phyloP scores from a whole-genome alignment of 2,797 vertebrate species.

The Centropyge bicolor region DNA sequence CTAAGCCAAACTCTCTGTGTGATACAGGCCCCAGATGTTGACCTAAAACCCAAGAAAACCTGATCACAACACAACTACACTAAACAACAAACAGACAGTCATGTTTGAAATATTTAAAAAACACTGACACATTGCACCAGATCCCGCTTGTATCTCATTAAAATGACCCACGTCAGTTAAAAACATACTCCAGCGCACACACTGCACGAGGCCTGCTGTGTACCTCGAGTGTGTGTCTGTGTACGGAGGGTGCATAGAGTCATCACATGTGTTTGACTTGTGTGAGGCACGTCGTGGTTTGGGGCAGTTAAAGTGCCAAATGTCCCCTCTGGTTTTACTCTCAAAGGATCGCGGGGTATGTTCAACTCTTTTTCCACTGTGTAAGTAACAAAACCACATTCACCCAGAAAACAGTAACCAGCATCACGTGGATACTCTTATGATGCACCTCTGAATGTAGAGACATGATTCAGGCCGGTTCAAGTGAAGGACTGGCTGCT shows the following conservation, averaged over 20 bases:
- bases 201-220: background rate
- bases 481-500: too few relatives aligned
- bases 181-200: constrained; percentile 15
- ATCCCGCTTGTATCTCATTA: background rate
- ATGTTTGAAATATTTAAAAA: constrained; percentile 9
- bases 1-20: background rate
- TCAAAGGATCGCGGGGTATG: background rate
- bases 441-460: background rate
- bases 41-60: background rate
- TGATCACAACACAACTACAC: background rate
- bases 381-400: background rate
- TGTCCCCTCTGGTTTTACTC: background rate
- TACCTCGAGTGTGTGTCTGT: background rate
- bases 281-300: constrained; percentile 57
- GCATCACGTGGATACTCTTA: background rate
- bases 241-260: constrained; percentile 44
- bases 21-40: background rate
- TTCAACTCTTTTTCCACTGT: too few relatives aligned
- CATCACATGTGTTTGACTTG: background rate
- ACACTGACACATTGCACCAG: constrained; percentile 6
- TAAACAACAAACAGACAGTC: background rate
- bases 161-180: constrained; percentile 16
- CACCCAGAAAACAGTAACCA: background rate
- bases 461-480: background rate
- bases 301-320: constrained; percentile 37